Base-by-base conservation (phyloP, 2,888 invertebrate genomes). In the Taphrorychus bicolor region DNA sequence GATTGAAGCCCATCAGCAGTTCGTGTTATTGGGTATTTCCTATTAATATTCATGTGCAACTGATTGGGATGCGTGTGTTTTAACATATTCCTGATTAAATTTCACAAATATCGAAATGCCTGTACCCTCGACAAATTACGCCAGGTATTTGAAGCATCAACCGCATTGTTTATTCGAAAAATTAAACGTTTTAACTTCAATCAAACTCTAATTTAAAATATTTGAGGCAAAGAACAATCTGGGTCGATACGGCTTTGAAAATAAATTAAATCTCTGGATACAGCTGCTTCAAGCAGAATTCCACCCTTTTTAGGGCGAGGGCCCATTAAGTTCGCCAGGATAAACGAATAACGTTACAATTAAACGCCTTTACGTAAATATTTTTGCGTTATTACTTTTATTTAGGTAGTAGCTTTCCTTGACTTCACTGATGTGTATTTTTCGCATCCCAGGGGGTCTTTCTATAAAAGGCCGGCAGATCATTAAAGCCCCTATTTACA, bases 21-120 rank as follows among this genome's bases (percentile, higher is more conserved):
- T 45, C 16, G 14, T 45, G 17, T 45, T 45, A 45, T 45, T 45
- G 45, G 17, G 45, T n/a, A 45, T 45, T 45, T 45, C 45, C 45
- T 45, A 45, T 45, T 45, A 45, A 45, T 45, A 45, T 45, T 45
- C 45, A 17, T 45, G 7, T 5, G 45, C 14, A 45, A 14, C 17
- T 16, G 45, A 45, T 45, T 16, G 7, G 45, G 14, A 45, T 45
- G 45, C 17, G 45, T 16, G 17, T 17, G 45, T 45, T 45, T 14
- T 45, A 16, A 45, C 45, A 45, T 45, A 7, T 45, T 45, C 17
- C 45, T 45, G 45, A 45, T 45, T 45, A 45, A 45, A 45, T 16
- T 45, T 5, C 4, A 17, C 16, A 45, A 45, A 14, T 45, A 45
- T 45, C 45, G 16, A 7, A 17, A 14, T 45, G 45, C 5, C 5